Evolutionary conservation across 2,113 vertebrate species (phyloP).

Genomic region (Microtus ochrogaster): DNA sequence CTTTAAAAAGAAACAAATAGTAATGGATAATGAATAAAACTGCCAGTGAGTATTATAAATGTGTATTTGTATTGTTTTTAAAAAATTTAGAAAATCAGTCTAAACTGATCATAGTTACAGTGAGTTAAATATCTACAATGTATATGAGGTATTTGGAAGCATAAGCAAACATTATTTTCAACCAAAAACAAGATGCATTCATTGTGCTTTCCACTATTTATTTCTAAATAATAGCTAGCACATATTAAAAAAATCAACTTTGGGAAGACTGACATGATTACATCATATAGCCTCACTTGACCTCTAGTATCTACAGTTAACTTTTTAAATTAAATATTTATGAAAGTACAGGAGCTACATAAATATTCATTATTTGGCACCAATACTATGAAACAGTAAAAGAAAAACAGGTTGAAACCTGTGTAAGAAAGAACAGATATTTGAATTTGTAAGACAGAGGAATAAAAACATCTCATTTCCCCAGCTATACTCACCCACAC

Average conservation of each 20-base stretch:
- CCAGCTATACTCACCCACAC: not conserved
- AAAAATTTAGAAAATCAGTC: not conserved
- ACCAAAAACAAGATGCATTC: not conserved
- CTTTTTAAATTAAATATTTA: not conserved
- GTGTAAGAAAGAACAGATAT: not conserved
- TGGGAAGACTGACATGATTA: not conserved
- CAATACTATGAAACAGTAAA: not conserved
- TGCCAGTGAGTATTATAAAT: not conserved
- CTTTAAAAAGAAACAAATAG: not conserved
- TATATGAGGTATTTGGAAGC: not conserved
- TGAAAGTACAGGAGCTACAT: not conserved
- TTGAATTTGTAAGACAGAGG: not conserved
- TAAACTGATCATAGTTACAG: not conserved
- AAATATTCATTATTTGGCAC: not conserved
- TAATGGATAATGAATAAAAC: not conserved
- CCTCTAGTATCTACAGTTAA: not conserved
- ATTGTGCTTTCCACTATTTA: not conserved
- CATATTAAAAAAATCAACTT: not conserved
- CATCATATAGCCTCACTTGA: not conserved
- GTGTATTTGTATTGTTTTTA: not conserved
- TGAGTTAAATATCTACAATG: not conserved
- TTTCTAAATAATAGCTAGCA: not conserved
- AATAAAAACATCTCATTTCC: not conserved
- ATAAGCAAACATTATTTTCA: not conserved
- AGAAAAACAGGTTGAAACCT: not conserved